Evolutionary conservation across 2,888 invertebrate genomes (phyloP).

Genomic region (Drosophila histrio): DNA sequence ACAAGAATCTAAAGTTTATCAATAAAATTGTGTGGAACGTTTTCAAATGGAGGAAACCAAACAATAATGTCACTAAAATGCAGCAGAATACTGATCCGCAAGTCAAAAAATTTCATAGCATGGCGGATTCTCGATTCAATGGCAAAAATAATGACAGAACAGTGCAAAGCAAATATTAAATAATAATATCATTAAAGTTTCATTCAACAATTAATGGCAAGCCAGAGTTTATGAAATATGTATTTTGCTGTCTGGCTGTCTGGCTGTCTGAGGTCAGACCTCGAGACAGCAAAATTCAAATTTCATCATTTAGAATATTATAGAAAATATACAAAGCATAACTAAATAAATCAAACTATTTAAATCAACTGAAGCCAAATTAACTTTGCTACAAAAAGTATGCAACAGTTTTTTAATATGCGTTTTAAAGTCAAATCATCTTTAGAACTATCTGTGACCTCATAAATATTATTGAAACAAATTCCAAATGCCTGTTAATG

Average conservation of each 20-base stretch:
- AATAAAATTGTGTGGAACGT: neutral
- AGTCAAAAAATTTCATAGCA: neutral
- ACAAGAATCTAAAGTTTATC: neutral
- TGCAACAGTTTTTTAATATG: too few species aligned
- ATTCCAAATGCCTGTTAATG: too few species aligned
- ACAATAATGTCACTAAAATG: neutral
- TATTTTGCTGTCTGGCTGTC: neutral
- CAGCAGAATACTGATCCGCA: neutral
- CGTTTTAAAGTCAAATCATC: too few species aligned
- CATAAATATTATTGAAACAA: too few species aligned
- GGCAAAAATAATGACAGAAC: neutral
- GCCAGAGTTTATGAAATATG: neutral
- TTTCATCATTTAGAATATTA: neutral
- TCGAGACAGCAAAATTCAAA: neutral
- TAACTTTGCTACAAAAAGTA: neutral
- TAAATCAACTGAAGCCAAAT: neutral
- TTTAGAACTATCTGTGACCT: too few species aligned
- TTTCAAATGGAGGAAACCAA: neutral
- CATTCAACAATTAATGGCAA: neutral
- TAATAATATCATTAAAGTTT: neutral
- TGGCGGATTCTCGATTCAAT: too few species aligned
- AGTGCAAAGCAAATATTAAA: neutral
- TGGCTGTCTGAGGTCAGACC: neutral
- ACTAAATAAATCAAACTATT: neutral
- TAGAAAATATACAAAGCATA: neutral